Percentiles rank a stretch among this genome's conserved stretches.
These are phyloP conservation scores for Argyresthia albistria DNA, from an alignment of 2,888 invertebrate species.

Conservation along the genomic window DNA sequence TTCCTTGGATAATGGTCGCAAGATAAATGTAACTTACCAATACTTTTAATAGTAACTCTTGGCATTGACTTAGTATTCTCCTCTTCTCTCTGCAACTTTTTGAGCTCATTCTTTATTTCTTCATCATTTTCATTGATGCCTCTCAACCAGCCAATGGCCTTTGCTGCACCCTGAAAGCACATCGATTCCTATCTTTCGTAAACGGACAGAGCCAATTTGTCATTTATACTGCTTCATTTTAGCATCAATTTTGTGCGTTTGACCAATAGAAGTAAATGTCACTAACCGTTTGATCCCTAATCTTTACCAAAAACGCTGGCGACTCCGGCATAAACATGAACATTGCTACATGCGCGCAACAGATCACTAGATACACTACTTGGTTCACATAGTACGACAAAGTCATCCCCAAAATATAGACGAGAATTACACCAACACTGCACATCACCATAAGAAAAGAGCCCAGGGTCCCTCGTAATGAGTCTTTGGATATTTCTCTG, in stretches of 20 bases:
- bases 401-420: constrained; percentile 4
- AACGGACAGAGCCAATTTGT: too few species aligned
- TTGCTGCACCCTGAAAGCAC: constrained; percentile 1
- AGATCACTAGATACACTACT: not conserved
- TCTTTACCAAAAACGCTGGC: constrained; percentile 12
- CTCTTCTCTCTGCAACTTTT: constrained; percentile 4
- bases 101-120: not conserved
- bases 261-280: not conserved
- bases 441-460: constrained; percentile 3
- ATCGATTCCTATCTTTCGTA: too few species aligned
- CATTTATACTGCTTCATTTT: too few species aligned
- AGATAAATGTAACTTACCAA: constrained; percentile 1
- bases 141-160: constrained; percentile 6
- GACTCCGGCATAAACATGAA: constrained; percentile 14
- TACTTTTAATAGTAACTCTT: not conserved
- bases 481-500: constrained; percentile 5
- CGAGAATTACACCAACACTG: constrained; percentile 5
- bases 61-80: not conserved
- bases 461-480: constrained; percentile 6
- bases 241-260: too few species aligned
- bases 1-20: too few species aligned
- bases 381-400: constrained; percentile 2
- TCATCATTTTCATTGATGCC: constrained; percentile 1
- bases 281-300: constrained; percentile 10
- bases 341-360: constrained; percentile 1